These are phyloP conservation scores for Cryptomyrus ogoouensis DNA, from an alignment of 2,113 vertebrate species.

Conservation along the genomic window DNA sequence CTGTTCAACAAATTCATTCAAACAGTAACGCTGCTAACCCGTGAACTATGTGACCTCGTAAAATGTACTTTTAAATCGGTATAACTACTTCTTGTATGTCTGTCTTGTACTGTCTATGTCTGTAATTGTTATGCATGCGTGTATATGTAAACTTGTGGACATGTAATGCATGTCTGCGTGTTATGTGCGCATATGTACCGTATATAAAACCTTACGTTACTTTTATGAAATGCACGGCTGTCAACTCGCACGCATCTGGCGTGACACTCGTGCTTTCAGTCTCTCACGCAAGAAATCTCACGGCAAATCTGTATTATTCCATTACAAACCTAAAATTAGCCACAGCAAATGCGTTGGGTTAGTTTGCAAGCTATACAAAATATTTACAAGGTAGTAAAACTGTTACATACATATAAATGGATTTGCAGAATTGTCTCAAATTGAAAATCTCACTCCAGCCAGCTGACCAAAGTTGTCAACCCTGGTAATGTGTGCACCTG, in stretches of 20 bases:
- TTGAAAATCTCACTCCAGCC: neutral
- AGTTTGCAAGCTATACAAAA: neutral
- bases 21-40: neutral
- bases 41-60: neutral
- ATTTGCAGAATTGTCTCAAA: neutral
- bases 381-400: neutral
- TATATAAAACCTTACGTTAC: neutral
- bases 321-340: neutral
- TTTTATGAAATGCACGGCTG: neutral
- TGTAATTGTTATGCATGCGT: neutral
- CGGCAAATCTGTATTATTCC: neutral
- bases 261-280: neutral
- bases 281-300: neutral
- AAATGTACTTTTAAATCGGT: neutral
- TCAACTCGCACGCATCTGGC: neutral
- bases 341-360: neutral
- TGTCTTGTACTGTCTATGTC: no score
- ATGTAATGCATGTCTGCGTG: neutral
- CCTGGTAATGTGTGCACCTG: neutral
- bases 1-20: neutral
- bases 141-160: neutral
- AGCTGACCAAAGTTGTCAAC: neutral
- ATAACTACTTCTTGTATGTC: neutral
- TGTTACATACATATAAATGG: neutral
- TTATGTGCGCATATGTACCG: neutral